A percentile compares a stretch with the other conserved stretches of the same genome.
Conservation (phyloP, 2,888 invertebrate species). For the Limnephilus marmoratus region DNA sequence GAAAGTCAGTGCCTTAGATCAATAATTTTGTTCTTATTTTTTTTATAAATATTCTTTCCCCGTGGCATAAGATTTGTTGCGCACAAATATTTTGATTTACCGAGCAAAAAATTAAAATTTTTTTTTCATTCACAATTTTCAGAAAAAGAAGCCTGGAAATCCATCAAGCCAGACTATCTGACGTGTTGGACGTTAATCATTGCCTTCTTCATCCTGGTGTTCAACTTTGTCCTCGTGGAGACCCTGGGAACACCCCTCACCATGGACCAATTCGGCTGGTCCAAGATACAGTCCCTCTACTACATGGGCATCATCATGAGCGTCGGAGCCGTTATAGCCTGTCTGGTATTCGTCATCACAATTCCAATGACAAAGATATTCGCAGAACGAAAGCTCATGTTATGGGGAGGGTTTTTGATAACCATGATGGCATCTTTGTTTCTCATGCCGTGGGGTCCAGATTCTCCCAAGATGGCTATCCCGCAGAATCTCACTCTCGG, state of each 20-base stretch:
- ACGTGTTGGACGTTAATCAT: slow-evolving; percentile 87
- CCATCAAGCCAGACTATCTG: slow-evolving; percentile 84
- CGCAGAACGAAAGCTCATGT: slow-evolving; percentile 86
- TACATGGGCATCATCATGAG: slow-evolving; percentile 91
- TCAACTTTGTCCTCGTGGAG: slow-evolving; percentile 92
- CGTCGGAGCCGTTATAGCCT: slow-evolving; percentile 86
- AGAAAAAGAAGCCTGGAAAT: slow-evolving; percentile 86
- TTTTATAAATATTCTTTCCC: no score
- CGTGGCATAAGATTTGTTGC: no score
- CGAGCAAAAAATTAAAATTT: not conserved
- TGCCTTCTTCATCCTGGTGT: slow-evolving; percentile 90
- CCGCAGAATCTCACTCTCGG: slow-evolving; percentile 59
- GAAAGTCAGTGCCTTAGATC: no score
- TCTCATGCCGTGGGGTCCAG: slow-evolving; percentile 88
- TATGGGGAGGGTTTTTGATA: slow-evolving; percentile 90
- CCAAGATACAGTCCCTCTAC: slow-evolving; percentile 84
- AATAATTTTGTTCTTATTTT: no score
- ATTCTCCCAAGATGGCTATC: slow-evolving; percentile 79
- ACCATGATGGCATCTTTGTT: slow-evolving; percentile 86
- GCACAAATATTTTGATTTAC: no score
- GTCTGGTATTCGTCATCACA: slow-evolving; percentile 84
- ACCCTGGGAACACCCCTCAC: slow-evolving; percentile 90
- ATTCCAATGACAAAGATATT: slow-evolving; percentile 84
- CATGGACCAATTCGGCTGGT: slow-evolving; percentile 94
- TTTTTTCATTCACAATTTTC: slow-evolving; percentile 67